Evolutionary conservation across 2,888 invertebrate genomes (phyloP).

Genomic region (Drosophila tripunctata): DNA sequence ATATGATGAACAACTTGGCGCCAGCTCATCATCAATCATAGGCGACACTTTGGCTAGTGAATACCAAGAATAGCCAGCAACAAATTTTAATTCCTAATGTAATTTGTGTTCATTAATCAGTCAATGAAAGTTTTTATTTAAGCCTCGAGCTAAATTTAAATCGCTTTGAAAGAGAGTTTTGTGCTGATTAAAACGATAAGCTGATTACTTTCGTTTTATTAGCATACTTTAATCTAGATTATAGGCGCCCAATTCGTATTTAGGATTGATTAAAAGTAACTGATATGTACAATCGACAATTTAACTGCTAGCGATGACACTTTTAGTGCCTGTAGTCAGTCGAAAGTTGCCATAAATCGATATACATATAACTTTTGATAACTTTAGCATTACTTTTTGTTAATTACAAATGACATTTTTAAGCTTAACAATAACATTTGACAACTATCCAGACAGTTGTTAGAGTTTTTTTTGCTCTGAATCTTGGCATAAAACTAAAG

Average conservation of each 20-base stretch:
- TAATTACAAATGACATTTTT: too few relatives aligned
- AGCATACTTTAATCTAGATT: not conserved
- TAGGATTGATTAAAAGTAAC: too few relatives aligned
- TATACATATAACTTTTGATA: too few relatives aligned
- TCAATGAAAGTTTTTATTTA: constrained; percentile 4
- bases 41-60: constrained; percentile 32
- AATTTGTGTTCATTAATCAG: constrained; percentile 9
- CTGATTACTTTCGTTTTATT: constrained; percentile 1
- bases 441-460: too few relatives aligned
- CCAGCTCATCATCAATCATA: constrained; percentile 58
- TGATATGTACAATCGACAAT: not conserved
- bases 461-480: too few relatives aligned
- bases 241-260: not conserved
- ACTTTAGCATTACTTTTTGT: too few relatives aligned
- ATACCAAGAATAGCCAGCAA: not conserved
- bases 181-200: not conserved
- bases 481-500: too few relatives aligned
- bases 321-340: not conserved
- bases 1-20: constrained; percentile 41
- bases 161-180: constrained; percentile 1
- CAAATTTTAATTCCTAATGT: constrained; percentile 3
- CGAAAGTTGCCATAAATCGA: too few relatives aligned
- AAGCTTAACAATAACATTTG: too few relatives aligned
- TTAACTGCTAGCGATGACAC: not conserved
- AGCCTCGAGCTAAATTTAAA: not conserved